Evolutionary conservation across 2,113 vertebrate genomes (phyloP).

Genomic region (Girardinichthys multiradiatus): DNA sequence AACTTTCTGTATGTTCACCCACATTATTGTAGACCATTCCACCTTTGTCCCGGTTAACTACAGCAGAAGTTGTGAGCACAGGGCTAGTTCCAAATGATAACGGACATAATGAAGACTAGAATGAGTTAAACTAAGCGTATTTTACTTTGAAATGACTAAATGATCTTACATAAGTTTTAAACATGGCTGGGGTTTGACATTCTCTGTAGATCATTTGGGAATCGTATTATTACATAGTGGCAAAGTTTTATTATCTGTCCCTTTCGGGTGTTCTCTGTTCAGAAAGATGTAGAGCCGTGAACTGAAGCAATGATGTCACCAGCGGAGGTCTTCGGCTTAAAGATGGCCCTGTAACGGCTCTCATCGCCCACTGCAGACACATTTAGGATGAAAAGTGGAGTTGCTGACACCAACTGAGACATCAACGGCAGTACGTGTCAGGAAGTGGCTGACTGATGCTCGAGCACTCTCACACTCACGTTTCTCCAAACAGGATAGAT

Average conservation of each 20-base stretch:
- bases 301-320: constrained; percentile 17
- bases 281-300: neutral
- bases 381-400: constrained; percentile 69
- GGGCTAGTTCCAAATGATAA: neutral
- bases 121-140: neutral
- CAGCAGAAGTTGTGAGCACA: neutral
- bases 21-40: neutral
- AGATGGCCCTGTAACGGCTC: constrained; percentile 30
- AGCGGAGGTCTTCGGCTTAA: constrained; percentile 15
- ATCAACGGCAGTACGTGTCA: constrained; percentile 66
- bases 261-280: neutral
- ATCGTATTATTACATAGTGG: neutral
- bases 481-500: constrained; percentile 36
- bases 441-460: constrained; percentile 46
- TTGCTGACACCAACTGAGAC: constrained; percentile 69
- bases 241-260: neutral
- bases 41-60: neutral
- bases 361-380: constrained; percentile 41
- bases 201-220: neutral
- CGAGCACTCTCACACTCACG: constrained; percentile 22
- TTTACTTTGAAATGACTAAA: neutral
- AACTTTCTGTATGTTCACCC: neutral
- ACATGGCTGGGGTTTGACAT: neutral
- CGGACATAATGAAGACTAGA: neutral
- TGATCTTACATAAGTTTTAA: neutral